phyloP scores from a whole-genome alignment of 2,888 invertebrate species.

The Brachycybe producta region DNA sequence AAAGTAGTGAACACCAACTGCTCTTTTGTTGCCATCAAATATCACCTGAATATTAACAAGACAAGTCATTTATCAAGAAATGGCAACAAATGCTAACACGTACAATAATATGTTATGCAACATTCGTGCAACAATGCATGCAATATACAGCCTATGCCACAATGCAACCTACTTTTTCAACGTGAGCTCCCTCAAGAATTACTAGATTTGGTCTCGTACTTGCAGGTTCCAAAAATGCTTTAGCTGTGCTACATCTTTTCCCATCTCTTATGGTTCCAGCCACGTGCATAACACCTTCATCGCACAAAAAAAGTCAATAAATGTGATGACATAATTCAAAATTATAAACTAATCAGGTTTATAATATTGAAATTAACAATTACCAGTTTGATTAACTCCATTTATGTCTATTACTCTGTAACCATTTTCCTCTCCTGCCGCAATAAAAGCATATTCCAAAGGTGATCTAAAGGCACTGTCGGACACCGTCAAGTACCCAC shows the following conservation, averaged over 20 bases:
- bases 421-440: conserved; percentile 23
- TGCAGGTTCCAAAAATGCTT: conserved; percentile 2
- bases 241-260: conserved; percentile 2
- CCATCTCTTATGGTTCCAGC: not conserved
- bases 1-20: not conserved
- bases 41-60: too few relatives aligned
- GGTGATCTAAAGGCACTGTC: conserved; percentile 22
- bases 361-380: not conserved
- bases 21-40: not conserved
- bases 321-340: too few relatives aligned
- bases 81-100: too few relatives aligned
- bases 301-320: not conserved
- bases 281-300: not conserved
- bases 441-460: conserved; percentile 22
- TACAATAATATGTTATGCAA: too few relatives aligned
- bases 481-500: conserved; percentile 24
- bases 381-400: conserved; percentile 24
- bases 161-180: not conserved
- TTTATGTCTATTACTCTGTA: conserved; percentile 24
- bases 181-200: not conserved
- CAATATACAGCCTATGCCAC: not conserved
- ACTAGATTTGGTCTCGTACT: not conserved
- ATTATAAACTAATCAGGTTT: not conserved
- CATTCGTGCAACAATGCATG: not conserved
- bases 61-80: too few relatives aligned